Evolutionary conservation across 2,113 vertebrate genomes (phyloP).

Genomic region (Dromiciops gliroides): DNA sequence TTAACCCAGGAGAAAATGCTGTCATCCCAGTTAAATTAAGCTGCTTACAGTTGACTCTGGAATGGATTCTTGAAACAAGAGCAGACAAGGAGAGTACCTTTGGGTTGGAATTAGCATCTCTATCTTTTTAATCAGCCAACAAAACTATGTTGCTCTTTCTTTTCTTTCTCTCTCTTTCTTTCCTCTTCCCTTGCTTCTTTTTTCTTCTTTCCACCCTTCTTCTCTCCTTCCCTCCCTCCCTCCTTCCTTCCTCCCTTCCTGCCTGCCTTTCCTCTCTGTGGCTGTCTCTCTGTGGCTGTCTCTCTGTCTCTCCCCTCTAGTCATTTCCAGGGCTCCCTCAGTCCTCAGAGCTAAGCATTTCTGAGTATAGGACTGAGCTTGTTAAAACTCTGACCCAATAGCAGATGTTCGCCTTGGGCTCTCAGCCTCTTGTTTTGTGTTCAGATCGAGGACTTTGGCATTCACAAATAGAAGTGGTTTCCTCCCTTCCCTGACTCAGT

Average conservation of each 20-base stretch:
- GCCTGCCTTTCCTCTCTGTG: not conserved
- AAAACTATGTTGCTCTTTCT: not conserved
- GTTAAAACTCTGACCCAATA: constrained; percentile 46
- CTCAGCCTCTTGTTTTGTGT: constrained; percentile 43
- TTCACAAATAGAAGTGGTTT: constrained; percentile 38
- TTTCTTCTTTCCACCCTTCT: not conserved
- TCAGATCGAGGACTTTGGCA: constrained; percentile 42
- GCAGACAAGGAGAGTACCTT: not conserved
- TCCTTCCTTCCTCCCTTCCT: not conserved
- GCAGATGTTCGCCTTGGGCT: constrained; percentile 53
- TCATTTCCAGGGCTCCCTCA: not conserved
- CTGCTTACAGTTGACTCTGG: not conserved
- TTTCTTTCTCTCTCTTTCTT: not conserved
- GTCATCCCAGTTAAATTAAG: constrained; percentile 1
- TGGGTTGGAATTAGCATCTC: not conserved
- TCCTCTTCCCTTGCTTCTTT: too few relatives aligned
- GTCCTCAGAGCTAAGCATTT: not conserved
- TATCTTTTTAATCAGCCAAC: not conserved
- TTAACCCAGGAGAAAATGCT: not conserved
- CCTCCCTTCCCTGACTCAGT: constrained; percentile 47
- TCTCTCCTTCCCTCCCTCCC: not conserved
- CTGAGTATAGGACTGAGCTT: not conserved
- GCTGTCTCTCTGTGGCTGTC: too few relatives aligned
- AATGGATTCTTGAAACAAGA: not conserved
- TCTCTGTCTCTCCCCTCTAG: not conserved